Evolutionary conservation across 2,888 invertebrate species (phyloP).

Genomic region (Spilarctia lutea): DNA sequence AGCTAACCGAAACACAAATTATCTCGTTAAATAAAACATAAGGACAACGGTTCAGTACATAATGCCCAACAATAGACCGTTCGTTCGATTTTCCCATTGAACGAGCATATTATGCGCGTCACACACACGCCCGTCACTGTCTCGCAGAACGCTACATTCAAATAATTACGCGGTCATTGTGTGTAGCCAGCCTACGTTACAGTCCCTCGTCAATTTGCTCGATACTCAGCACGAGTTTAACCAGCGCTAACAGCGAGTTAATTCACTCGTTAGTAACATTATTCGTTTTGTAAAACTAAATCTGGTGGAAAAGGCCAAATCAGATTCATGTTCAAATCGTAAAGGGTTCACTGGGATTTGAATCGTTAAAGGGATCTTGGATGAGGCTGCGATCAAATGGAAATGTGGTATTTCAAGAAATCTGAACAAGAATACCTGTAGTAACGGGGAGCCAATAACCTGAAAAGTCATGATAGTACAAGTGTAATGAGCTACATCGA

Average conservation of each 20-base stretch:
- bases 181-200: constrained; percentile 16
- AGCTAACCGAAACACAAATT: background rate
- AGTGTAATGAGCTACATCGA: background rate
- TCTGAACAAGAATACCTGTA: background rate
- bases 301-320: background rate
- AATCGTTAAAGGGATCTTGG: background rate
- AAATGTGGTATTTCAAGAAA: background rate
- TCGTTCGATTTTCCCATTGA: constrained; percentile 40
- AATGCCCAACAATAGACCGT: constrained; percentile 31
- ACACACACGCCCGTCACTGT: constrained; percentile 31
- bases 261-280: constrained; percentile 4
- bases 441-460: background rate
- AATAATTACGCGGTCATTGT: constrained; percentile 45
- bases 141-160: constrained; percentile 27
- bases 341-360: background rate
- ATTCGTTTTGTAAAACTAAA: background rate
- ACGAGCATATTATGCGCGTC: constrained; percentile 39
- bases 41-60: constrained; percentile 5
- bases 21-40: constrained; percentile 3
- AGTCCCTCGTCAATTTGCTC: constrained; percentile 18
- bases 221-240: constrained; percentile 4
- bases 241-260: constrained; percentile 11
- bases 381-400: background rate
- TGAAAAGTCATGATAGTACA: background rate
- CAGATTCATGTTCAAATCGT: background rate